Evolutionary conservation across 2,888 invertebrate genomes (phyloP), one percentile per base, ranked within the genome.

Genomic region (Metacarcinus magister): DNA sequence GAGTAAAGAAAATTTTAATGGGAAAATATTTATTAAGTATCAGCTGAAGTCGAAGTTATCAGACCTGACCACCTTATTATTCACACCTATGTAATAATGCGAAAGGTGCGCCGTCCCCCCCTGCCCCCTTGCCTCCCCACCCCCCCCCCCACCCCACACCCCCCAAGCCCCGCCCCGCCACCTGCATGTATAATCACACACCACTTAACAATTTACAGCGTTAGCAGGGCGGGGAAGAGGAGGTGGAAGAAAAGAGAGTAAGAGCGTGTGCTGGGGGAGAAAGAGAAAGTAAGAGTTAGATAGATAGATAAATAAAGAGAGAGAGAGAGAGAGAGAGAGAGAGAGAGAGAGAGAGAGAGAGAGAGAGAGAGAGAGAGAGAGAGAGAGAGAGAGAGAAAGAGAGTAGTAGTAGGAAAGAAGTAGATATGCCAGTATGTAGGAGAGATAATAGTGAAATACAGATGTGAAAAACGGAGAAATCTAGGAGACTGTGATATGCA

Each of bases 261-360:
- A 82, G 82, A 82, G 82, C 13, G 82, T 32, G 82, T 10, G 82
- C 28, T 32, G 82, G 32, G 32, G 32, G 82, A 82, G 82, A 28
- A 32, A 82, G 82, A 32, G 28, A 82, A 32, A 28, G 82, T 32
- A 32, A 82, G 82, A 82, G 82, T 10, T 28, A 82, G 82, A 82
- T 28, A 28, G 82, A 82, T 7, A 82, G 28, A n/a, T 67, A n/a
- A n/a, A 67, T 67, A n/a, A n/a, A 67, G 23, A 32, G 82, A 82
- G 13, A 32, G 82, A 82, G 82, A 82, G 82, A 82, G 82, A 82
- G 82, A 82, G 28, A 82, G 28, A 82, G 28, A 82, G 82, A 82
- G 82, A 82, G 82, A 82, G 82, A 82, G 82, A 82, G 82, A 82
- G 82, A 82, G 82, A 82, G 82, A 82, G 82, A 82, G 82, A 82